These are phyloP conservation scores for Trypoxylus dichotomus DNA, from an alignment of 1,140 invertebrate species.

Conservation along the genomic window DNA sequence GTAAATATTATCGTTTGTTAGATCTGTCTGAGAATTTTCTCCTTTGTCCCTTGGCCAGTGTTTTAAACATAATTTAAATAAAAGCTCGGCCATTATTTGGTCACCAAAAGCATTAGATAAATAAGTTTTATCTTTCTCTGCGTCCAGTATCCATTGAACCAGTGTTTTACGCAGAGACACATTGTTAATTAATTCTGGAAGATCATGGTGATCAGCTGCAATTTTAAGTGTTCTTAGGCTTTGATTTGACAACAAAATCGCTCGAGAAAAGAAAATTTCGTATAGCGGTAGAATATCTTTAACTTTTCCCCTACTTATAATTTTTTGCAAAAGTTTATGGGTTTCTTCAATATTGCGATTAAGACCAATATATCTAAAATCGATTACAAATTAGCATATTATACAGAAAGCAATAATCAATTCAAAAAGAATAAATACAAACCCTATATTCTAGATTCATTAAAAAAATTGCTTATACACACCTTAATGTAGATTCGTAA, in stretches of 20 bases:
- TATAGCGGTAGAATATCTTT: conserved; percentile 49
- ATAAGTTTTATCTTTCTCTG: conserved; percentile 33
- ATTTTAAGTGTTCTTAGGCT: conserved; percentile 52
- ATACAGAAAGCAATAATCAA: too few relatives aligned
- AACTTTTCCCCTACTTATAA: conserved; percentile 49
- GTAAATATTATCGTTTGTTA: conserved; percentile 8
- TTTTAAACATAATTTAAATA: conserved; percentile 45
- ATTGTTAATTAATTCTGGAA: conserved; percentile 10
- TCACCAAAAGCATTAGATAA: conserved; percentile 33
- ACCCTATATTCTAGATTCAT: background rate
- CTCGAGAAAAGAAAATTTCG: conserved; percentile 52
- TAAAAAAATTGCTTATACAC: conserved; percentile 30
- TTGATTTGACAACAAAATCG: conserved; percentile 49
- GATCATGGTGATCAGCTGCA: conserved; percentile 27
- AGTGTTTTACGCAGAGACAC: background rate
- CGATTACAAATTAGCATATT: conserved; percentile 29
- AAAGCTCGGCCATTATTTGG: conserved; percentile 39
- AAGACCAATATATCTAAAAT: conserved; percentile 45
- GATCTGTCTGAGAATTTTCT: background rate
- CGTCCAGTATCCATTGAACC: conserved; percentile 44
- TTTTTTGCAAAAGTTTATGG: conserved; percentile 51
- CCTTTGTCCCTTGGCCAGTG: conserved; percentile 38
- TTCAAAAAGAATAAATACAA: too few relatives aligned
- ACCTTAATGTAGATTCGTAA: conserved; percentile 55
- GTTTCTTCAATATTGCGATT: conserved; percentile 52